These are phyloP conservation scores for Heliconius sara DNA, from an alignment of 2,888 invertebrate species.

Conservation along the genomic window DNA sequence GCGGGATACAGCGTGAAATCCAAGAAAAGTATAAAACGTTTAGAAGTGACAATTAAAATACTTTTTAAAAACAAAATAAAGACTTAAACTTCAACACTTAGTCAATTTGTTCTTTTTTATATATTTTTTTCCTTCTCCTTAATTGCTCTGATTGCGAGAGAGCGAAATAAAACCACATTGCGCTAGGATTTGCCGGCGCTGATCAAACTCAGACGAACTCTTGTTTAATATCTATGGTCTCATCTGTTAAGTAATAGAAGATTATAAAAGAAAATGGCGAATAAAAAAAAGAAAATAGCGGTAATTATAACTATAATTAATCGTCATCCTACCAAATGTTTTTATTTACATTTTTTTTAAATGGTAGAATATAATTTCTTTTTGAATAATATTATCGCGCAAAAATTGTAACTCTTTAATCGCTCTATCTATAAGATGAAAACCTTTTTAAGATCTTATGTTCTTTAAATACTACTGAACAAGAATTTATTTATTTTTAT, in stretches of 20 bases:
- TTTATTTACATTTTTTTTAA: too few relatives aligned
- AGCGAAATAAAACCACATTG: conserved; percentile 70
- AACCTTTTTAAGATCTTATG: too few relatives aligned
- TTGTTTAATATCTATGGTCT: conserved; percentile 65
- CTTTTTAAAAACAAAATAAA: conserved; percentile 14
- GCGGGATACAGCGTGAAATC: too few relatives aligned
- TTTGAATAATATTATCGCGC: too few relatives aligned
- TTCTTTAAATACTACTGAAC: too few relatives aligned
- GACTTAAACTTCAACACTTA: conserved; percentile 19
- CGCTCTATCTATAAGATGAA: too few relatives aligned
- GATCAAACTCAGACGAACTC: conserved; percentile 62
- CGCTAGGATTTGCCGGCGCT: conserved; percentile 61
- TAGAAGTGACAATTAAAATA: conserved; percentile 14
- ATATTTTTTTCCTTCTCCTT: conserved; percentile 44
- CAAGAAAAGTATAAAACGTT: not conserved
- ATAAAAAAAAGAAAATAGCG: too few relatives aligned
- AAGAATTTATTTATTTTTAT: too few relatives aligned
- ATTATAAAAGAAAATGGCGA: not conserved
- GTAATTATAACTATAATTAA: too few relatives aligned
- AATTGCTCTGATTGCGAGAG: conserved; percentile 77
- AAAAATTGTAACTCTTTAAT: too few relatives aligned
- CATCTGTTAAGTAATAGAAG: conserved; percentile 7
- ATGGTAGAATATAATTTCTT: too few relatives aligned
- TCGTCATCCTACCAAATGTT: too few relatives aligned
- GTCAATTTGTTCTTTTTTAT: conserved; percentile 33